Conservation (phyloP, 2,888 invertebrate species). For the Chrysolina oricalcia region DNA sequence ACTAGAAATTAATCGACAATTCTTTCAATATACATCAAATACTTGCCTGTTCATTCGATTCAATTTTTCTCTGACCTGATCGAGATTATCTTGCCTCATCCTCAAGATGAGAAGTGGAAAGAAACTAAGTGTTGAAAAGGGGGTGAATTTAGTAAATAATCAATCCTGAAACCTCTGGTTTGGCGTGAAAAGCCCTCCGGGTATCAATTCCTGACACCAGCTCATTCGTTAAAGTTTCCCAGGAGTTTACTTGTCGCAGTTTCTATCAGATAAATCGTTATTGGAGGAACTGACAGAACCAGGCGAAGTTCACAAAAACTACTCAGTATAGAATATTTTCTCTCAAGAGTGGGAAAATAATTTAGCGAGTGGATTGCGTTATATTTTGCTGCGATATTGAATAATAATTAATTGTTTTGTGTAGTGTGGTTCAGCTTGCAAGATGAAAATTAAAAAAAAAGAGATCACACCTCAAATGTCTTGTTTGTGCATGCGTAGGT, state of each 20-base stretch:
- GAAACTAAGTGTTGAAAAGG: conserved; percentile 36
- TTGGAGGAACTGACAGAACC: conserved; percentile 42
- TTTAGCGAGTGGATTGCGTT: too few species aligned
- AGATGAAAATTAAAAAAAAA: too few species aligned
- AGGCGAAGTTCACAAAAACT: conserved; percentile 31
- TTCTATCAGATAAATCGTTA: conserved; percentile 41
- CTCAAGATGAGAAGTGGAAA: not conserved
- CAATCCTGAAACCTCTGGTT: conserved; percentile 41
- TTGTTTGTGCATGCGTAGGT: too few species aligned
- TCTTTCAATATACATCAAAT: too few species aligned
- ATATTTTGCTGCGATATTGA: too few species aligned
- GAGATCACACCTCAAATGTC: too few species aligned
- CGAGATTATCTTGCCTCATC: not conserved
- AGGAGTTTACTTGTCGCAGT: conserved; percentile 40
- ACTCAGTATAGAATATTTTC: conserved; percentile 10
- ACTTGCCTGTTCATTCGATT: not conserved
- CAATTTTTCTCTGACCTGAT: not conserved
- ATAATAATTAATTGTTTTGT: too few species aligned
- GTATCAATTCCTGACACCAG: conserved; percentile 46
- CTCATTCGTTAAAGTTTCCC: conserved; percentile 47
- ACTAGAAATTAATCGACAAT: too few species aligned
- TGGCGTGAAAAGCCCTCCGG: conserved; percentile 44
- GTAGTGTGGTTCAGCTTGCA: too few species aligned
- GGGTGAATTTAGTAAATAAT: conserved; percentile 47
- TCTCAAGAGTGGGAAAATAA: not conserved